A percentile compares a stretch with the other conserved stretches of the same genome.
phyloP scores from a whole-genome alignment of 2,797 vertebrate species.

The Oreonectes daqikongensis region DNA sequence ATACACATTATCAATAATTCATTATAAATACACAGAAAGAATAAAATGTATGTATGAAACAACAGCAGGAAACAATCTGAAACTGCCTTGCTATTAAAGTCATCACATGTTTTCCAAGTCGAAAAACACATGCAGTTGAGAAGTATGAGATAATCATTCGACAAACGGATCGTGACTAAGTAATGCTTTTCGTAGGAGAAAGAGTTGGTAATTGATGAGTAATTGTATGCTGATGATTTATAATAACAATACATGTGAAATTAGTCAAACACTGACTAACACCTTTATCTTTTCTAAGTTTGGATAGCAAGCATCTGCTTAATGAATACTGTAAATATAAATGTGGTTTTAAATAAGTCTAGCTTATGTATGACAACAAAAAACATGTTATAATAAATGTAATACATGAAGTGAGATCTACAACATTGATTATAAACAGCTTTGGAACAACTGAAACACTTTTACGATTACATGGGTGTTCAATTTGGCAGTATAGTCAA shows the following conservation, averaged over 20 bases:
- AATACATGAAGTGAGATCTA: not conserved
- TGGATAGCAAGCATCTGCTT: not conserved
- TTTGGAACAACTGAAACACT: not conserved
- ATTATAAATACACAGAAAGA: not conserved
- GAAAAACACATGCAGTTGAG: not conserved
- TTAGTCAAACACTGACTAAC: not conserved
- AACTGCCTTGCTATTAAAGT: not conserved
- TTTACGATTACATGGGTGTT: not conserved
- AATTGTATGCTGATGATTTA: not conserved
- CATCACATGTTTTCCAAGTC: not conserved
- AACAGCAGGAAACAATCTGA: no score
- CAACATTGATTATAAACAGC: not conserved
- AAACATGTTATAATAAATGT: not conserved
- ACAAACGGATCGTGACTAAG: not conserved
- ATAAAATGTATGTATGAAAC: not conserved
- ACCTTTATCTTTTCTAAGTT: not conserved
- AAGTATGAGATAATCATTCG: slow-evolving; percentile 8
- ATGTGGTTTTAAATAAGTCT: no score
- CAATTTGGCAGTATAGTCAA: not conserved
- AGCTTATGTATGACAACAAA: not conserved
- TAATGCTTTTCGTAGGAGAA: not conserved
- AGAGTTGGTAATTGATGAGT: not conserved
- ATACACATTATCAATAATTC: not conserved
- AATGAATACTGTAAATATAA: not conserved
- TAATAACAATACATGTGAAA: not conserved